phyloP scores from a whole-genome alignment of 30 jellyfish, hydroid and myxozoan genomes.

The Aurelia aurita region DNA sequence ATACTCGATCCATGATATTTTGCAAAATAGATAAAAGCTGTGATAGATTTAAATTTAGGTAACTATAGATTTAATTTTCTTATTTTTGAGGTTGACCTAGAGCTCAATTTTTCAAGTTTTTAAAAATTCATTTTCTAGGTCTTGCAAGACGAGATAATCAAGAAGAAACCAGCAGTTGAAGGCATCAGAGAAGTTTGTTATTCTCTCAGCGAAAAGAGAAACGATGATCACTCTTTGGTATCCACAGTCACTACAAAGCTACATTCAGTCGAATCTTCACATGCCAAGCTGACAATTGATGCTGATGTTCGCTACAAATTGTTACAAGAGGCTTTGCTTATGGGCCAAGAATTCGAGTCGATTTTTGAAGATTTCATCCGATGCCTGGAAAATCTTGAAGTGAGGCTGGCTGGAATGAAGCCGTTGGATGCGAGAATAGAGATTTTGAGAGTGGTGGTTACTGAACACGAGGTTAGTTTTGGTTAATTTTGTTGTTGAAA shows the following conservation, averaged over 20 bases:
- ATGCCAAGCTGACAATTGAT: constrained; percentile 45
- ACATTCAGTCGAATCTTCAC: constrained; percentile 43
- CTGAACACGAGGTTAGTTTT: constrained; percentile 83
- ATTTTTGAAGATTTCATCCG: constrained; percentile 53
- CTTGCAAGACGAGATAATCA: constrained; percentile 79
- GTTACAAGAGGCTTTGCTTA: constrained; percentile 68
- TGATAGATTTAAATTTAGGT: no score
- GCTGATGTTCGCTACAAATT: constrained; percentile 80
- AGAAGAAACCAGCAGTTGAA: constrained; percentile 66
- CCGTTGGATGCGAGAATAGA: constrained; percentile 86
- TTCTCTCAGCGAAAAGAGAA: constrained; percentile 61
- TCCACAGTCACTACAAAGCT: constrained; percentile 52
- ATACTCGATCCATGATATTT: no score
- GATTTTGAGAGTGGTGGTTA: constrained; percentile 38
- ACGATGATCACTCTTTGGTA: constrained; percentile 52
- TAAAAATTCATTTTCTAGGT: constrained; percentile 70
- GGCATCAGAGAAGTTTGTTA: constrained; percentile 61
- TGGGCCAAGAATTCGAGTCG: constrained; percentile 87
- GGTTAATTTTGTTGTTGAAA: background rate
- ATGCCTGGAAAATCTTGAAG: constrained; percentile 73
- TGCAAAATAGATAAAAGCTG: no score
- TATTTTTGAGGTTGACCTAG: no score
- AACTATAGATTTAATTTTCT: no score
- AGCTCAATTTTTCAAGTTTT: no score
- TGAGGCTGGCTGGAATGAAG: constrained; percentile 68